A percentile compares a stretch with the other conserved stretches of the same genome.
phyloP scores from a whole-genome alignment of 1,140 invertebrate genomes.

The Brachystomella parvula region DNA sequence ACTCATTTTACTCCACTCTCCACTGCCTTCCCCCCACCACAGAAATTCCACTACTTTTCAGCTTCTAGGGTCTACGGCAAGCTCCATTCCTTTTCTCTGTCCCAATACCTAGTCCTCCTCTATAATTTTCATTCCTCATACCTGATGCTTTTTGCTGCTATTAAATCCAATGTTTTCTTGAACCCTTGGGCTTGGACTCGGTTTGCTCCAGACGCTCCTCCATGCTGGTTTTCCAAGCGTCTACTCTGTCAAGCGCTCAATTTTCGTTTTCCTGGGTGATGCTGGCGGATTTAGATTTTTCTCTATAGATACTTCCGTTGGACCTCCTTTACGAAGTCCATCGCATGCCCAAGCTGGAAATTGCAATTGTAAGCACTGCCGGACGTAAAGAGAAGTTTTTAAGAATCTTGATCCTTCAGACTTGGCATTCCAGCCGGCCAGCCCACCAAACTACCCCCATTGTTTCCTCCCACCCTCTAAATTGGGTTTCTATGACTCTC shows the following conservation, averaged over 20 bases:
- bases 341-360: neutral
- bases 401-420: too few relatives aligned
- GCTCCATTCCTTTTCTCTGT: neutral
- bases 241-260: neutral
- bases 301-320: too few relatives aligned
- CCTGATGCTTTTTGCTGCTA: neutral
- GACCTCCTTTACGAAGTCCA: neutral
- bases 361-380: too few relatives aligned
- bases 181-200: neutral
- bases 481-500: constrained; percentile 6
- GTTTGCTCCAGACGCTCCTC: neutral
- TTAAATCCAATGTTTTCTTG: neutral
- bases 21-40: too few relatives aligned
- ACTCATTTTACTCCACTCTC: too few relatives aligned
- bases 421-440: neutral
- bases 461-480: neutral
- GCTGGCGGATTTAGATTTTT: too few relatives aligned
- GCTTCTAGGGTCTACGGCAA: too few relatives aligned
- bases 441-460: neutral
- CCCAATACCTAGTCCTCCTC: too few relatives aligned
- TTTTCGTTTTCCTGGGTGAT: too few relatives aligned
- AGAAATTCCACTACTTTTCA: too few relatives aligned
- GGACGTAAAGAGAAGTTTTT: too few relatives aligned
- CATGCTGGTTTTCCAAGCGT: neutral
- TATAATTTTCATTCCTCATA: neutral